Percentiles rank a stretch among this genome's conserved stretches.
These are phyloP conservation scores for Lucinisca nassula DNA, from an alignment of 2,888 invertebrate genomes.

Conservation along the genomic window DNA sequence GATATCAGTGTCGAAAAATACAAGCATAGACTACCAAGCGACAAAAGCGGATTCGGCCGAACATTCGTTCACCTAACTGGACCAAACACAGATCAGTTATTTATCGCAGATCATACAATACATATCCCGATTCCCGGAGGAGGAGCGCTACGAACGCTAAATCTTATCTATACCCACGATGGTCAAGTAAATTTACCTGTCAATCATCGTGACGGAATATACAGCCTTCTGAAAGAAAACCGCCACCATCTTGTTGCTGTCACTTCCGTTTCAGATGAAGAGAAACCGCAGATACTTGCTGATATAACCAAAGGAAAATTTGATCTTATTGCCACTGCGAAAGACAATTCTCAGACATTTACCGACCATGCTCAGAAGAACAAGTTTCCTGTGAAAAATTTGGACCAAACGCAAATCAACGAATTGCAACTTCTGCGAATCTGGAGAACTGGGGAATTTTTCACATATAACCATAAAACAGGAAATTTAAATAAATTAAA, in stretches of 20 bases:
- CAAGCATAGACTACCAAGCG: neutral
- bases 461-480: slow-evolving; percentile 49
- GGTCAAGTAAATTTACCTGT: slow-evolving; percentile 37
- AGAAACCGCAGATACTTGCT: slow-evolving; percentile 30
- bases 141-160: slow-evolving; percentile 37
- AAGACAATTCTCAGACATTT: neutral
- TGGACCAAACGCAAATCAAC: neutral
- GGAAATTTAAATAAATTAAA: slow-evolving; percentile 46
- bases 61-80: slow-evolving; percentile 53
- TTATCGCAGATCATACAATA: slow-evolving; percentile 53
- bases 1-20: slow-evolving; percentile 53
- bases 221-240: slow-evolving; percentile 38
- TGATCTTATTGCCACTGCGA: slow-evolving; percentile 61
- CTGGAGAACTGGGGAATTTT: slow-evolving; percentile 58
- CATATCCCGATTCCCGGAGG: slow-evolving; percentile 49
- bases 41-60: slow-evolving; percentile 38
- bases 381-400: neutral
- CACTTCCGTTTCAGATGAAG: slow-evolving; percentile 32
- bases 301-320: slow-evolving; percentile 58
- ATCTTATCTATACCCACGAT: slow-evolving; percentile 53
- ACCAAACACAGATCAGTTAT: slow-evolving; percentile 23
- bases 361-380: neutral
- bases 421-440: slow-evolving; percentile 41
- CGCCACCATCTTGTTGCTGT: slow-evolving; percentile 50
- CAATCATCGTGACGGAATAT: slow-evolving; percentile 33